Evolutionary conservation across 1,140 invertebrate species (phyloP), one percentile per base, ranked within the genome.

Genomic region (Schlechtendalia chinensis): DNA sequence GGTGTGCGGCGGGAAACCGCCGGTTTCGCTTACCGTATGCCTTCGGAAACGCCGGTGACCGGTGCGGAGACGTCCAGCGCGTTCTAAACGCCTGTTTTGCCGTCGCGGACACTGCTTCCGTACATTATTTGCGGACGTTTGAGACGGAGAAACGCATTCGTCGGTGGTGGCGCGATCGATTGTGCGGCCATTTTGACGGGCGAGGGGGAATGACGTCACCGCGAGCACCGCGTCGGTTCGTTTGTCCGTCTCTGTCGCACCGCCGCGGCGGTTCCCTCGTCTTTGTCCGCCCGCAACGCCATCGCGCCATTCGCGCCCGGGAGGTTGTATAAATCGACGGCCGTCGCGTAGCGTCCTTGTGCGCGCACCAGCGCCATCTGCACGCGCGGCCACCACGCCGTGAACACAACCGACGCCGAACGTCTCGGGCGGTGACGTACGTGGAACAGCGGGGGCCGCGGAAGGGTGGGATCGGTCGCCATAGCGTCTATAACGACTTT

Each of bases 171-270:
- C 75, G 29, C 75, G 75, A 79, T 79, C 75, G 75, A 79, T 79
- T 79, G 75, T 79, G 75, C 75, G 75, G 75, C 75, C 75, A 79
- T 79, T 63, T 79, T 79, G 75, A 79, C 75, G 58, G 75, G 75
- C 75, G 75, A 79, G 75, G 75, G 75, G 75, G 75, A 79, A 79
- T 79, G 75, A 79, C 75, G 75, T 79, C 75, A 79, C 56, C 22
- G 58, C 58, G 10, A 22, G 32, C 72, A 39, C 29, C 5, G 72
- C 72, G 72, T 77, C 75, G 39, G 75, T 79, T 50, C 24, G 56
- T 11, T 61, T 54, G 56, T 61, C 58, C 22, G 39, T 79, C 75
- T 79, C 58, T 45, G n/a, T 79, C 14, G 56, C 75, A 61, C 75
- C 24, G 27, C 29, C 75, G 75, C 10, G 14, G 24, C 17, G 0